Evolutionary conservation across 2,888 invertebrate genomes (phyloP).

Genomic region (Itoplectis maculator): DNA sequence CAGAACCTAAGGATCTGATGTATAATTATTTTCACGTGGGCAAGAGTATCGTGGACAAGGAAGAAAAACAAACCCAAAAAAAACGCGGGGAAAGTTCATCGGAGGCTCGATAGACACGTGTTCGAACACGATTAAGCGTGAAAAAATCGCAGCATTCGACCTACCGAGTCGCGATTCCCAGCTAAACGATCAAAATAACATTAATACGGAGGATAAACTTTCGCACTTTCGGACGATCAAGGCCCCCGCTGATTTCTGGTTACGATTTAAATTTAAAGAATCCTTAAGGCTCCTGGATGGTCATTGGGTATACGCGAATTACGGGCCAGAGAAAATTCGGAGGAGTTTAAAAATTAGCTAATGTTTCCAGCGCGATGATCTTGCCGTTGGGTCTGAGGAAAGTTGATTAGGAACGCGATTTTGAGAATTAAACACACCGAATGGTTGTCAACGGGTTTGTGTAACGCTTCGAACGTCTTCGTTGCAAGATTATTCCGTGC

Average conservation of each 20-base stretch:
- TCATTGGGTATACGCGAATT: not conserved
- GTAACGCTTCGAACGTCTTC: no score
- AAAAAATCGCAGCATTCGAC: not conserved
- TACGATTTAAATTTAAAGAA: not conserved
- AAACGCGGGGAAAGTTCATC: not conserved
- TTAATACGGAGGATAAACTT: slow-evolving; percentile 16
- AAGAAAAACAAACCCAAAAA: not conserved
- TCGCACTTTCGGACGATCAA: slow-evolving; percentile 35
- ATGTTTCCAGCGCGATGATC: no score
- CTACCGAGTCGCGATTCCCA: not conserved
- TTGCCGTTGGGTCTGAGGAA: no score
- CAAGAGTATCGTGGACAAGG: slow-evolving; percentile 19
- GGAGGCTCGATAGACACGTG: slow-evolving; percentile 15
- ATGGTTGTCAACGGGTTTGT: no score
- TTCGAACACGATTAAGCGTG: not conserved
- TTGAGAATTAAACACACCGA: no score
- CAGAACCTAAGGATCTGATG: not conserved
- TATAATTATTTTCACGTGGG: slow-evolving; percentile 39
- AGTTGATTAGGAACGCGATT: no score
- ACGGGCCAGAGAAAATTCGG: not conserved
- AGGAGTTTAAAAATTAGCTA: not conserved
- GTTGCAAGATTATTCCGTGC: no score
- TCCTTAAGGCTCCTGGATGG: not conserved
- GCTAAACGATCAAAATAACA: slow-evolving; percentile 19
- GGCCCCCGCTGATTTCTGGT: slow-evolving; percentile 12